Evolutionary conservation across 2,113 vertebrate genomes (phyloP).

Genomic region (Myrmecophaga tridactyla): DNA sequence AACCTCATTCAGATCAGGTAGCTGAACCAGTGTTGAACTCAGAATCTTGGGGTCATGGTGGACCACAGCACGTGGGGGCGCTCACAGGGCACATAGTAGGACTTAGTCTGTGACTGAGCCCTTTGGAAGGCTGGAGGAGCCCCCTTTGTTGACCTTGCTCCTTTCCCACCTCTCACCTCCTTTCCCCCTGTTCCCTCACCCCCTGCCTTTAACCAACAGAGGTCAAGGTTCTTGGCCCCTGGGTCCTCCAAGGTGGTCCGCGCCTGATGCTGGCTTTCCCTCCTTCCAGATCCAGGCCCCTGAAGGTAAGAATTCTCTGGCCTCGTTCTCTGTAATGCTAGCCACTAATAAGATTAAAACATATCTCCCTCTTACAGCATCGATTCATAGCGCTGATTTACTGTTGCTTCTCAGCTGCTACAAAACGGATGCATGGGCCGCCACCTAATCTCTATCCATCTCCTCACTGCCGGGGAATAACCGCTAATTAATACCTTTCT

Average conservation of each 20-base stretch:
- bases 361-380: conserved; percentile 76
- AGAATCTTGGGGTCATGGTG: neutral
- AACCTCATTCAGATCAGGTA: fast-evolving
- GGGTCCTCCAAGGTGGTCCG: fast-evolving
- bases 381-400: conserved; percentile 80
- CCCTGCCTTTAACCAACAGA: neutral
- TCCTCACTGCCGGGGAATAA: conserved; percentile 58
- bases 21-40: neutral
- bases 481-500: conserved; percentile 81
- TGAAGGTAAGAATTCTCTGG: conserved; percentile 50
- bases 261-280: neutral
- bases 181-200: neutral
- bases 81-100: neutral
- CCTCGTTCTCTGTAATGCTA: conserved; percentile 11
- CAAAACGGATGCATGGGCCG: conserved; percentile 43
- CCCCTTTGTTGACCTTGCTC: neutral
- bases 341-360: conserved; percentile 82
- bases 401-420: conserved; percentile 21
- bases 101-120: neutral
- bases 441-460: conserved; percentile 82
- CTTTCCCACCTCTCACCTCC: fast-evolving
- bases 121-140: neutral
- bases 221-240: neutral
- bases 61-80: fast-evolving
- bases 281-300: neutral